Percentiles rank a stretch among this genome's conserved stretches.
Conservation (phyloP, 2,113 vertebrate genomes). For the Daphoenositta chrysoptera region DNA sequence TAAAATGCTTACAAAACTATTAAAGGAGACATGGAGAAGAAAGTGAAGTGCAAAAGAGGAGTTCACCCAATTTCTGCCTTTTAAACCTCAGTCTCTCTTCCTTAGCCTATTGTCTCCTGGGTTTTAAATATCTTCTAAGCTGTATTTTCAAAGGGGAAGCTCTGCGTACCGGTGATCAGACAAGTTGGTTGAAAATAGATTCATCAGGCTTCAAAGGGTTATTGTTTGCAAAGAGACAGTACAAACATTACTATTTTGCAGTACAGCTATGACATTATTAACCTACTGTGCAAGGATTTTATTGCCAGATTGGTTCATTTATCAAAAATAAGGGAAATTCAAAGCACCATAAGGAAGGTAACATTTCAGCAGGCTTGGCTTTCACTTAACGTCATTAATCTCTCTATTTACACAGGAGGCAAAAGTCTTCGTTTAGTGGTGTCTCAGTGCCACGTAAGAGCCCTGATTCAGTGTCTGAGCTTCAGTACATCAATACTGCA, state of each 20-base stretch:
- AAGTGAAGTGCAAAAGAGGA: neutral
- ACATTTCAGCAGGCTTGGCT: constrained; percentile 75
- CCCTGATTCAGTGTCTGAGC: constrained; percentile 50
- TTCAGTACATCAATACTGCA: constrained; percentile 50
- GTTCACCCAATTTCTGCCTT: neutral
- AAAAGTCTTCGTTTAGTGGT: constrained; percentile 69
- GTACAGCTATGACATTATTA: constrained; percentile 82
- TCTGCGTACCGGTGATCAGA: constrained; percentile 44
- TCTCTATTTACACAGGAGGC: constrained; percentile 75
- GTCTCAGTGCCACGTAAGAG: constrained; percentile 55
- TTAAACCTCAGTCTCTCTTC: neutral
- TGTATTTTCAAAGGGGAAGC: constrained; percentile 56
- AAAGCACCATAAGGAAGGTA: constrained; percentile 78
- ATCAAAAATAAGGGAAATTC: constrained; percentile 81
- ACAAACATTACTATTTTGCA: constrained; percentile 79
- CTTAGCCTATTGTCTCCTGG: neutral
- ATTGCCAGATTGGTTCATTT: constrained; percentile 81
- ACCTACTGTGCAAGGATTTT: constrained; percentile 79
- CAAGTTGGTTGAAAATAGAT: constrained; percentile 75
- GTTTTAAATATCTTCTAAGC: constrained; percentile 66
- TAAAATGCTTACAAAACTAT: neutral
- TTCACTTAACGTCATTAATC: constrained; percentile 77
- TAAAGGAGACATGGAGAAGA: neutral
- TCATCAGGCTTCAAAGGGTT: constrained; percentile 80
- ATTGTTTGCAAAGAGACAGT: constrained; percentile 79